phyloP scores from a whole-genome alignment of 1,140 invertebrate species.

The Drosophila nebulosa region DNA sequence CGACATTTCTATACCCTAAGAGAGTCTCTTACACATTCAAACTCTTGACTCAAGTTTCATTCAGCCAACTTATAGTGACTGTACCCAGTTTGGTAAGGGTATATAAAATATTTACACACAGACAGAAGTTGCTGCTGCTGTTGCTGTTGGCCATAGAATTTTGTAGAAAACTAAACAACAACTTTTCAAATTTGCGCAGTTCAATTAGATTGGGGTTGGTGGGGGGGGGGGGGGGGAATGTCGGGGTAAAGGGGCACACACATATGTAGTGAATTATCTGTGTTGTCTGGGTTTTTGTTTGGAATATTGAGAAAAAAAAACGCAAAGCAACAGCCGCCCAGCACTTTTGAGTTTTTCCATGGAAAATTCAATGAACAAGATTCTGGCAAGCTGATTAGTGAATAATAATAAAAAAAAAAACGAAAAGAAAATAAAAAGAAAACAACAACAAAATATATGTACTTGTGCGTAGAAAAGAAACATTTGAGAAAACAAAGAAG shows the following conservation, averaged over 20 bases:
- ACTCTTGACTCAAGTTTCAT: too few relatives aligned
- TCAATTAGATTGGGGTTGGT: slow-evolving; percentile 4
- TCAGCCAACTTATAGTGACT: background rate
- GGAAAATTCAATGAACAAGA: background rate
- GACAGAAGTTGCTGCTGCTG: slow-evolving; percentile 5
- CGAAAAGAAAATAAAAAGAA: slow-evolving; percentile 1
- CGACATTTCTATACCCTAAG: background rate
- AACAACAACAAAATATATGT: background rate
- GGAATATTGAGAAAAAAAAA: slow-evolving; percentile 10
- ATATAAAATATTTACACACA: background rate
- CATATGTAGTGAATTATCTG: background rate
- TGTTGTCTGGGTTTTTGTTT: slow-evolving; percentile 1
- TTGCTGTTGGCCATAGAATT: background rate
- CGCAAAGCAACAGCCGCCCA: background rate
- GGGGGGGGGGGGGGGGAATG: background rate
- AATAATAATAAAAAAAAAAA: slow-evolving; percentile 4
- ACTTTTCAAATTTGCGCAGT: slow-evolving; percentile 14
- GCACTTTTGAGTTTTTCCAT: background rate
- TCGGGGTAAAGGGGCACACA: background rate
- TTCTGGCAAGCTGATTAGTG: slow-evolving; percentile 9
- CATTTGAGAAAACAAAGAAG: background rate
- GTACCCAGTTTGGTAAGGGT: background rate
- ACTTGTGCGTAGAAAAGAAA: background rate
- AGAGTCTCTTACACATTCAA: too few relatives aligned
- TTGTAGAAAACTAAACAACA: slow-evolving; percentile 14